Base-by-base conservation (phyloP, 2,113 vertebrate genomes). In the Glaucomys volans region DNA sequence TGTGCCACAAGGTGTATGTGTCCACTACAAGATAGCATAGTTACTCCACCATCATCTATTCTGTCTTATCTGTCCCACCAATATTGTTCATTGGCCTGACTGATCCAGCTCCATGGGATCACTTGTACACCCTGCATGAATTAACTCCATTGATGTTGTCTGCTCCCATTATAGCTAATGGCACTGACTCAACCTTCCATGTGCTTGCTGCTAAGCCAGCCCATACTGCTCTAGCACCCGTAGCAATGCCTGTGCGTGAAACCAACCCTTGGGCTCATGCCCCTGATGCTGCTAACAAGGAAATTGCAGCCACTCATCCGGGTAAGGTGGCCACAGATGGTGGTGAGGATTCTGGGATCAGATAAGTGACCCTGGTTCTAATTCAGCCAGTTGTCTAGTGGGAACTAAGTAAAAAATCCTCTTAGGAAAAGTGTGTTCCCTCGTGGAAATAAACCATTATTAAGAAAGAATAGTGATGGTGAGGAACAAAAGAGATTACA, bases 221-320 rank as follows among this genome's bases (percentile, higher is more conserved):
- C 95, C 98, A 98, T 97, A 97, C 99, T 97, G 98, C 99, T 98
- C 98, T 98, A 97, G 98, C 99, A 96, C 98, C 99, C 84, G 98
- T 99, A 95, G 99, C 99, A 96, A 98, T 99, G 97, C 99, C 99
- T 94, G 99, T 99, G 94, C 99, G 99, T 98, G 99, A 99, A 97
- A 99, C 99, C 98, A 99, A 99, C 99, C 99, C 99, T 97, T 99
- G 99, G 99, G 99, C 99, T 97, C 99, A 99, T 98, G 98, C 98
- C 98, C 99, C 99, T 95, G 97, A 98, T 97, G 98, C 97, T 98
- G 97, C 98, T 99, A 98, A 98, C 97, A 98, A 98, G 89, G 98
- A 97, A 98, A 97, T 98, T 69, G 98, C 98, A 98, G 98, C 98
- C 64, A 1, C 97, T 98, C 97, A 64, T 74, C 1, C 98, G 96